Percentiles rank a stretch among this genome's conserved stretches.
phyloP scores from a whole-genome alignment of 1,140 invertebrate species.

The Heliothis subflexa region DNA sequence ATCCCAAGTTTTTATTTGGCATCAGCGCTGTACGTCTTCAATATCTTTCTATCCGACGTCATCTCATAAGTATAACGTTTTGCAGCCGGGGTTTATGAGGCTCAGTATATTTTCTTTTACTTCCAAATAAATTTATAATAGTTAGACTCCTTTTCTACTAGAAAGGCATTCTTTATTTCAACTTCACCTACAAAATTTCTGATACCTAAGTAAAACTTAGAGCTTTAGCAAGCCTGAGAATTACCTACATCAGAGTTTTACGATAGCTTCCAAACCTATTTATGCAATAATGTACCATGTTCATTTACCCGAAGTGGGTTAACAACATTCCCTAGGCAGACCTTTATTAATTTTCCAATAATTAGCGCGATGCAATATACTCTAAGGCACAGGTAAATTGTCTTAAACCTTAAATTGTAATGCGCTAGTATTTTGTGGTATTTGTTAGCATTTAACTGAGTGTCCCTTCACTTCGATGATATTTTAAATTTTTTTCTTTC shows the following conservation, averaged over 20 bases:
- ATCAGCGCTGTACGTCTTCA: too few species aligned
- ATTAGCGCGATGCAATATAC: slow-evolving; percentile 35
- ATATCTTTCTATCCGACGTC: too few species aligned
- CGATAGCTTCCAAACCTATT: neutral
- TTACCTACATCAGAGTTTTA: slow-evolving; percentile 1
- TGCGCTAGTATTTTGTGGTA: slow-evolving; percentile 5
- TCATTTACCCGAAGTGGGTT: slow-evolving; percentile 29
- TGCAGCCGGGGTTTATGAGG: too few species aligned
- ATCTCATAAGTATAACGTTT: too few species aligned
- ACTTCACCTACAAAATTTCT: too few species aligned
- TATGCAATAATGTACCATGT: slow-evolving; percentile 6
- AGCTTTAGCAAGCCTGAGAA: neutral
- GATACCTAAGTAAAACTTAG: too few species aligned
- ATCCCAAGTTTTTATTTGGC: too few species aligned
- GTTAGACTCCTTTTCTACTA: too few species aligned
- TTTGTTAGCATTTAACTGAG: neutral
- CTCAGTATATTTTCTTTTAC: too few species aligned
- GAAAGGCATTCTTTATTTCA: too few species aligned
- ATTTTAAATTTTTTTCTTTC: neutral
- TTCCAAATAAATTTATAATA: too few species aligned
- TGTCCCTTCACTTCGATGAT: slow-evolving; percentile 10
- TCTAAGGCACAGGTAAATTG: slow-evolving; percentile 17
- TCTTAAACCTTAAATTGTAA: slow-evolving; percentile 21
- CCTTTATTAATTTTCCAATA: slow-evolving; percentile 48
- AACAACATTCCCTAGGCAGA: slow-evolving; percentile 35